Percentiles rank a stretch among this genome's conserved stretches.
Conservation (phyloP, 53 echinoderm and acorn worm species). For the Antedon mediterranea region DNA sequence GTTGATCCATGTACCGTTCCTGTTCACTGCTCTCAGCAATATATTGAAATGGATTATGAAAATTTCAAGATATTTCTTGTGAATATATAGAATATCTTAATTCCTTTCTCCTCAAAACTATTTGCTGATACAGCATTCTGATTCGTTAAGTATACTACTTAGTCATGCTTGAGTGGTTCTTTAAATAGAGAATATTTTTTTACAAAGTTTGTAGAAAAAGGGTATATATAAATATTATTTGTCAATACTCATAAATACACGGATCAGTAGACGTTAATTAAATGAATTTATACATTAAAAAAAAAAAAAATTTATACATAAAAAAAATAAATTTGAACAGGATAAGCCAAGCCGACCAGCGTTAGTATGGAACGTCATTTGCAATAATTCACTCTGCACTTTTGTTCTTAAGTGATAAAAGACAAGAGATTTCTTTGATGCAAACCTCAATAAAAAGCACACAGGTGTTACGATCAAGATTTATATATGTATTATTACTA, state of each 20-base stretch:
- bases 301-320: too few species aligned
- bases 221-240: too few species aligned
- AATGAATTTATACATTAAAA: too few species aligned
- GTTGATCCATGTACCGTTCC: not conserved
- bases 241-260: too few species aligned
- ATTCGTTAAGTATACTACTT: not conserved
- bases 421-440: not conserved
- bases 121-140: not conserved
- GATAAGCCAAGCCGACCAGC: too few species aligned
- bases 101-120: not conserved
- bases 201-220: too few species aligned
- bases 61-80: not conserved
- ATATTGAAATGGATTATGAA: not conserved
- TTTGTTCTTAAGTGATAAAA: not conserved
- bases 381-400: not conserved
- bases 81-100: not conserved
- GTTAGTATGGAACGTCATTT: not conserved
- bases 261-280: too few species aligned
- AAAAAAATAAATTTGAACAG: too few species aligned
- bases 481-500: not conserved
- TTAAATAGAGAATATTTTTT: too few species aligned
- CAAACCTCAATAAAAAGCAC: not conserved
- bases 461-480: not conserved
- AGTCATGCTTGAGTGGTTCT: not conserved
- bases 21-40: not conserved